A percentile compares a stretch with the other conserved stretches of the same genome.
Evolutionary conservation across 2,797 vertebrate genomes (phyloP).

Genomic region (Peromyscus melanophrys): DNA sequence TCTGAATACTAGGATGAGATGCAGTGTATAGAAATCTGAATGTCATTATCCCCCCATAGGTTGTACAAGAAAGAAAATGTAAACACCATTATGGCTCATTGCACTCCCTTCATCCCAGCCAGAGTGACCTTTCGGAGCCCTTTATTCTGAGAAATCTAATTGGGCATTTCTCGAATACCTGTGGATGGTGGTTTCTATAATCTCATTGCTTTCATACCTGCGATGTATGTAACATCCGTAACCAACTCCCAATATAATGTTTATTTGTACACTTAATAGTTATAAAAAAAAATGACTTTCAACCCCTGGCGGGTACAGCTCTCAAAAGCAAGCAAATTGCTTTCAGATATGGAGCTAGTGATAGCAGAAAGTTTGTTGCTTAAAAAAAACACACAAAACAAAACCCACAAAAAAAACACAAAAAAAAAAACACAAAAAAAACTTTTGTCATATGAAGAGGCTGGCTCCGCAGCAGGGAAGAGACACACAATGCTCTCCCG

Average conservation of each 20-base stretch:
- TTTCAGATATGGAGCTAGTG: constrained; percentile 18
- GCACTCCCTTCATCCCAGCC: constrained; percentile 65
- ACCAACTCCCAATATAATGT: constrained; percentile 53
- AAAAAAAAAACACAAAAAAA: neutral
- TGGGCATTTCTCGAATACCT: constrained; percentile 74
- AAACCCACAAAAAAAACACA: neutral
- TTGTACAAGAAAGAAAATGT: constrained; percentile 72
- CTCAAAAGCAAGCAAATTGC: constrained; percentile 53
- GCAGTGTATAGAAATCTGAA: constrained; percentile 77
- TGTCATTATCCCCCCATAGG: constrained; percentile 75
- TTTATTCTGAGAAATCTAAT: constrained; percentile 81
- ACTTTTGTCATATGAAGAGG: constrained; percentile 1
- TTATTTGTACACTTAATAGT: constrained; percentile 76
- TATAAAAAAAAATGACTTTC: constrained; percentile 45
- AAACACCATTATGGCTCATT: constrained; percentile 82
- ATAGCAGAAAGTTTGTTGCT: constrained; percentile 53
- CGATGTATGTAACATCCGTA: constrained; percentile 57
- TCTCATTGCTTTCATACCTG: constrained; percentile 51
- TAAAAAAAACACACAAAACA: neutral
- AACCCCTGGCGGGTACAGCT: neutral
- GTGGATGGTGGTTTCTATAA: constrained; percentile 54
- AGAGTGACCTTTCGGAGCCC: constrained; percentile 74
- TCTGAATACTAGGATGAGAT: constrained; percentile 78
- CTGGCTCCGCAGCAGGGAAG: neutral
- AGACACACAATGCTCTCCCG: neutral